phyloP scores from a whole-genome alignment of 2,888 invertebrate species.

The Lithophane semibrunnea region DNA sequence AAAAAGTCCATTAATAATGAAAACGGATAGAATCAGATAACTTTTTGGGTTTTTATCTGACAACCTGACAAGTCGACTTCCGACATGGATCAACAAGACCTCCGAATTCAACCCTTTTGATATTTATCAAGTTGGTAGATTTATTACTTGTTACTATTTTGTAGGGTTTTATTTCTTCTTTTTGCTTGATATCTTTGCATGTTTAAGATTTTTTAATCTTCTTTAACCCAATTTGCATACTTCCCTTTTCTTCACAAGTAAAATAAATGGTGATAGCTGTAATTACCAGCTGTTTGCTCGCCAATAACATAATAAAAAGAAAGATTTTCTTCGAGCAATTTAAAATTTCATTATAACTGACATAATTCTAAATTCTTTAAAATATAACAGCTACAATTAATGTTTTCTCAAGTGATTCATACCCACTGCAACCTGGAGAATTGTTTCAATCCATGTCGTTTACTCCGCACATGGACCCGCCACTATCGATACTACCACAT shows the following conservation, averaged over 20 bases:
- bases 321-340: neutral
- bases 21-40: conserved; percentile 11
- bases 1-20: neutral
- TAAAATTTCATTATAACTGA: neutral
- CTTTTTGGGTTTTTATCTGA: conserved; percentile 14
- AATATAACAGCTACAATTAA: neutral
- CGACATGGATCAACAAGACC: conserved; percentile 15
- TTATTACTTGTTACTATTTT: conserved; percentile 13
- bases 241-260: neutral
- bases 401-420: neutral
- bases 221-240: neutral
- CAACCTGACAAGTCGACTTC: conserved; percentile 26
- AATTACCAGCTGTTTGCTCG: neutral
- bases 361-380: neutral
- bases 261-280: neutral
- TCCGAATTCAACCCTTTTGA: conserved; percentile 28
- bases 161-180: conserved; percentile 1
- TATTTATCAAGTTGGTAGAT: conserved; percentile 33
- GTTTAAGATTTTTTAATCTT: neutral
- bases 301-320: neutral
- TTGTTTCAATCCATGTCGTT: neutral
- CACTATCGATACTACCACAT: conserved; percentile 15
- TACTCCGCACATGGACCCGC: neutral
- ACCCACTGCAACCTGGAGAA: neutral
- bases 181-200: neutral